Percentiles rank a stretch among this genome's conserved stretches.
Evolutionary conservation across 1,140 invertebrate genomes (phyloP).

Genomic region (Bombus fervidus): DNA sequence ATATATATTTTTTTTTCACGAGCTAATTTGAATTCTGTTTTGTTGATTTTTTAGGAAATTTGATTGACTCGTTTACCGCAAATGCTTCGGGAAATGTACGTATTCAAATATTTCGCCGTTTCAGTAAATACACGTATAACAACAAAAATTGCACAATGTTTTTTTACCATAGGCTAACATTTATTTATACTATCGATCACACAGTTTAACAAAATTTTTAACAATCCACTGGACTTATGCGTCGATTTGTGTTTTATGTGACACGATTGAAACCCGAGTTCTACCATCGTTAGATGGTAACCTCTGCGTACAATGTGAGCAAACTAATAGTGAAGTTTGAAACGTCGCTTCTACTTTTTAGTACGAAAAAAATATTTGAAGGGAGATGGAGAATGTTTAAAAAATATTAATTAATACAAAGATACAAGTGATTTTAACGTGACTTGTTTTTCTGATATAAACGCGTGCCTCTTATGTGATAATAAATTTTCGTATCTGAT

Average conservation of each 20-base stretch:
- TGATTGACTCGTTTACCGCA: neutral
- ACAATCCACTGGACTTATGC: neutral
- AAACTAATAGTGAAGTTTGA: neutral
- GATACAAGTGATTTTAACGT: no score
- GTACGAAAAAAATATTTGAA: neutral
- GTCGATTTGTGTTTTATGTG: neutral
- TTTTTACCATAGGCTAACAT: neutral
- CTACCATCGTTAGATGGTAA: neutral
- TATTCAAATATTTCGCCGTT: neutral
- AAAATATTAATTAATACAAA: neutral
- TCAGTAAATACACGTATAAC: neutral
- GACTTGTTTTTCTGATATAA: no score
- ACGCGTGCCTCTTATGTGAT: no score
- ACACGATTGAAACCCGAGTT: neutral
- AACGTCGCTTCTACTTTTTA: neutral
- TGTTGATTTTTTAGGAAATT: neutral
- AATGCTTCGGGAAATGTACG: neutral
- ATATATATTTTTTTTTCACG: neutral
- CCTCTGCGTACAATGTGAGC: neutral
- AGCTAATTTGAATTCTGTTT: neutral
- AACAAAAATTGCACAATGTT: neutral
- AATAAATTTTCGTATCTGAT: no score
- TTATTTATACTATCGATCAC: slow-evolving; percentile 12
- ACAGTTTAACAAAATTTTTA: neutral
- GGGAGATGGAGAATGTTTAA: accelerated